These are phyloP conservation scores for Heptranchias perlo DNA, from an alignment of 2,113 vertebrate genomes.

Conservation along the genomic window DNA sequence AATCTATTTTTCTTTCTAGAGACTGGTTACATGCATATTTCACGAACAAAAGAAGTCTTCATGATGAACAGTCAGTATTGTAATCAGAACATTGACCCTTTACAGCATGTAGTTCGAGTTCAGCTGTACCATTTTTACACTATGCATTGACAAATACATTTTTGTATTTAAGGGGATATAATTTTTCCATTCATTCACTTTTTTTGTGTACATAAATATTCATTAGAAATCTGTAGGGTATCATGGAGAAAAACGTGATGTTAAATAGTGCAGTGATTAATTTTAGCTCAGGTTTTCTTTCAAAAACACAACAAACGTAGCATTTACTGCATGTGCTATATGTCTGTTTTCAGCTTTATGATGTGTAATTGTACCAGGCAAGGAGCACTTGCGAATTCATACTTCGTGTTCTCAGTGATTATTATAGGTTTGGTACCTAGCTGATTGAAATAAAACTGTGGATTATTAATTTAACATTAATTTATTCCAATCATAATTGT, in stretches of 20 bases:
- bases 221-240: constrained; percentile 12
- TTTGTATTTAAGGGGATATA: constrained; percentile 19
- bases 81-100: not conserved
- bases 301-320: not conserved
- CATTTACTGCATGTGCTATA: constrained; percentile 25
- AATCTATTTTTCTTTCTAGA: not conserved
- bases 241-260: constrained; percentile 15
- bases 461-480: not conserved
- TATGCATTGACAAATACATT: not conserved
- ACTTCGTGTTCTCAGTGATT: not conserved
- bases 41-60: not conserved
- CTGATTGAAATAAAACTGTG: not conserved
- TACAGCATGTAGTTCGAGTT: not conserved
- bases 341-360: not conserved
- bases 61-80: constrained; percentile 27
- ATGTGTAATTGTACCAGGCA: not conserved
- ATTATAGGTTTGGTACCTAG: not conserved
- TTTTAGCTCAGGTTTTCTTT: constrained; percentile 33
- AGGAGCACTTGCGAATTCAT: not conserved
- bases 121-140: not conserved
- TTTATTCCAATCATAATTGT: not conserved
- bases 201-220: not conserved
- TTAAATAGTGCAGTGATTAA: constrained; percentile 29
- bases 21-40: constrained; percentile 10
- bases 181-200: constrained; percentile 19